Conservation (phyloP, 2,888 invertebrate species). For the Syrphus vitripennis region DNA sequence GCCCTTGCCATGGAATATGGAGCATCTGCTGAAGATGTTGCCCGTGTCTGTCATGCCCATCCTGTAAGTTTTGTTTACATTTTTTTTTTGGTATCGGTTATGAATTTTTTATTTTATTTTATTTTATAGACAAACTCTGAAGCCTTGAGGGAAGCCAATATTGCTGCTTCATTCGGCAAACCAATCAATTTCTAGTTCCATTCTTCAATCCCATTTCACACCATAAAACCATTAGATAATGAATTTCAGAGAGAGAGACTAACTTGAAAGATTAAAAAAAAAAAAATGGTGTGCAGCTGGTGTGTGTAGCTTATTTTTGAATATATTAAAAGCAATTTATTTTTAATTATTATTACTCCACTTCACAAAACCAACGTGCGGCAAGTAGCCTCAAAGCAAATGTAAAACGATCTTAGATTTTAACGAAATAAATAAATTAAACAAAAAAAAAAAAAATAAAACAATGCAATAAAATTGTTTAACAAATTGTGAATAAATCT, state of each 20-base stretch:
- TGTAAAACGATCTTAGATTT: conserved; percentile 34
- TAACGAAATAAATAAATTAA: conserved; percentile 36
- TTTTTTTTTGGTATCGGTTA: neutral
- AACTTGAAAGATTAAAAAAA: neutral
- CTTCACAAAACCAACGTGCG: conserved; percentile 19
- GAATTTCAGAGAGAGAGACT: conserved; percentile 28
- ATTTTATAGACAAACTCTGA: conserved; percentile 95
- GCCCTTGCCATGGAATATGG: conserved; percentile 99
- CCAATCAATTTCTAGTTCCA: conserved; percentile 94
- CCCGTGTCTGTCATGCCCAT: conserved; percentile 99
- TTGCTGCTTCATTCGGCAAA: conserved; percentile 97
- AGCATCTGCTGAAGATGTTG: conserved; percentile 98
- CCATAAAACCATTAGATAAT: conserved; percentile 16
- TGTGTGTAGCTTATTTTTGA: conserved; percentile 27
- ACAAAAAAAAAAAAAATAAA: conserved; percentile 1
- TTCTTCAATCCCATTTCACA: neutral
- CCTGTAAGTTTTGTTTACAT: conserved; percentile 86
- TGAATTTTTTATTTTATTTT: neutral
- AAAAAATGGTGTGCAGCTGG: conserved; percentile 1
- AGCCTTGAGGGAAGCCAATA: conserved; percentile 97
- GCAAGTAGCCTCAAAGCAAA: conserved; percentile 34
- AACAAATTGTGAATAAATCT: conserved; percentile 29
- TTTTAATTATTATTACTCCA: conserved; percentile 35
- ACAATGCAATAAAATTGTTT: conserved; percentile 12
- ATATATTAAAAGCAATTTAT: conserved; percentile 50